Evolutionary conservation across 2,113 vertebrate species (phyloP).

Genomic region (Pseudopipra pipra): DNA sequence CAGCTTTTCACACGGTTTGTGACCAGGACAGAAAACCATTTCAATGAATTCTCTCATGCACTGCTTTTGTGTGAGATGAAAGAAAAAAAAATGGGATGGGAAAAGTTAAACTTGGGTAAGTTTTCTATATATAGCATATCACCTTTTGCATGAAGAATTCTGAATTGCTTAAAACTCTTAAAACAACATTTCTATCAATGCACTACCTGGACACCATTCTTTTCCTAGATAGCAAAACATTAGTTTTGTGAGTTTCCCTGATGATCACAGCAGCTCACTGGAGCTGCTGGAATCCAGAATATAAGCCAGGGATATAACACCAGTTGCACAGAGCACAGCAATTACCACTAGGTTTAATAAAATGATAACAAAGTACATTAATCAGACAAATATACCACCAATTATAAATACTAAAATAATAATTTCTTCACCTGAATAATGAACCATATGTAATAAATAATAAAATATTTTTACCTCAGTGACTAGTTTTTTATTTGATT

Average conservation of each 20-base stretch:
- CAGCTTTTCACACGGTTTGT: not conserved
- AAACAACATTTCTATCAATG: not conserved
- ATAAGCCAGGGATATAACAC: not conserved
- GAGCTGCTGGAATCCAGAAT: not conserved
- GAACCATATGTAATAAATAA: not conserved
- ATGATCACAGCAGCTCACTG: not conserved
- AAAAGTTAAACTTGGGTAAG: not conserved
- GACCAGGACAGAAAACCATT: not conserved
- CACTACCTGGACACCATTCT: not conserved
- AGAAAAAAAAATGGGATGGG: not conserved
- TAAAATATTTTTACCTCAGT: not conserved
- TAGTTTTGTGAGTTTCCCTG: not conserved
- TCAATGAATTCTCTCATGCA: not conserved
- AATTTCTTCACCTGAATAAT: not conserved
- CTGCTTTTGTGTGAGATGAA: not conserved
- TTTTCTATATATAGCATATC: not conserved
- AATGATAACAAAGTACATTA: not conserved
- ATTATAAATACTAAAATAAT: not conserved
- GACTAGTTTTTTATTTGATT: not conserved
- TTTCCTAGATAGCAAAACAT: not conserved
- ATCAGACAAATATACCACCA: not conserved
- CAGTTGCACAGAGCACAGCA: not conserved
- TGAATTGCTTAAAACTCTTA: not conserved
- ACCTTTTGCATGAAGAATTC: not conserved
- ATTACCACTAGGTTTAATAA: not conserved